Evolutionary conservation across 1,140 invertebrate species (phyloP).

Genomic region (Calliphora vicina): DNA sequence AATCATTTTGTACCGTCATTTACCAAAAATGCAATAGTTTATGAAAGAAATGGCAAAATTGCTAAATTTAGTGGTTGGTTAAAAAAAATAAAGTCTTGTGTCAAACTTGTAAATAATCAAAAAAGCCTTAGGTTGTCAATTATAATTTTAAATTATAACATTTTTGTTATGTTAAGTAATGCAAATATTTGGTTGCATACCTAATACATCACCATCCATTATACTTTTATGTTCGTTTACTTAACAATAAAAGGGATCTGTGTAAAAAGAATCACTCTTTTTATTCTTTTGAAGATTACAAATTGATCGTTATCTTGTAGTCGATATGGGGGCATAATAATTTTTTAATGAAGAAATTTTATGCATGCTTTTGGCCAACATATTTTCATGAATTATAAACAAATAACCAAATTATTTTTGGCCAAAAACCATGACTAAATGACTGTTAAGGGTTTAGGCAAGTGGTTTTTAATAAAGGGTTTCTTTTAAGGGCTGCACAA

Average conservation of each 20-base stretch:
- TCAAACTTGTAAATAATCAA: conserved; percentile 21
- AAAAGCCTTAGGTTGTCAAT: conserved; percentile 5
- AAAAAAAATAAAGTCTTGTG: not conserved
- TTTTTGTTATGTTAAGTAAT: not conserved
- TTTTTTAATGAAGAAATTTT: conserved; percentile 5
- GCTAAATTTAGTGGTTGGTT: no score
- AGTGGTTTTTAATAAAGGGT: no score
- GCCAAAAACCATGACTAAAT: not conserved
- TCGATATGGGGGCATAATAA: not conserved
- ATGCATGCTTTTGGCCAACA: not conserved
- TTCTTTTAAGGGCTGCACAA: not conserved
- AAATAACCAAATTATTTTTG: not conserved
- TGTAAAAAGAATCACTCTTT: no score
- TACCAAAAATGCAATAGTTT: no score
- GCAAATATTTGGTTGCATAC: conserved; percentile 4
- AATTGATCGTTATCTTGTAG: not conserved
- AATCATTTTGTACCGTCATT: no score
- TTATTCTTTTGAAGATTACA: not conserved
- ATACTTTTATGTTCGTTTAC: not conserved
- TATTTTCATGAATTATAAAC: not conserved
- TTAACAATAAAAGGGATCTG: no score
- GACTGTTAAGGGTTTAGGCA: not conserved
- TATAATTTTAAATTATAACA: conserved; percentile 4
- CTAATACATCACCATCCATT: not conserved
- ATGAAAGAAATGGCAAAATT: no score